Percentiles rank a stretch among this genome's conserved stretches.
phyloP scores from a whole-genome alignment of 1,140 invertebrate species.

The Drosophila carrolli region DNA sequence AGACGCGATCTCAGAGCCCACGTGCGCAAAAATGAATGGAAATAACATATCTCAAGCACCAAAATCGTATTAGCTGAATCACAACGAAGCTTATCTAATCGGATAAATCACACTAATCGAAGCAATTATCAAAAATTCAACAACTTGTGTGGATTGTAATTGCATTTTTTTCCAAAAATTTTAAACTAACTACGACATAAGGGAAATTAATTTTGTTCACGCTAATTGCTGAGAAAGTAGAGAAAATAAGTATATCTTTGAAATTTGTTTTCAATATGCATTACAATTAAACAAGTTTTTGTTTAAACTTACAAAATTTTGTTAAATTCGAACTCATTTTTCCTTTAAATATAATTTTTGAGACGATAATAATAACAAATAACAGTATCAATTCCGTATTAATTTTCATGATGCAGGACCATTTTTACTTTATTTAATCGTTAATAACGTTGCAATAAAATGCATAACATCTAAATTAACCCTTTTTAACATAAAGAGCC shows the following conservation, averaged over 20 bases:
- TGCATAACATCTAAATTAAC: no score
- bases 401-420: no score
- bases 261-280: no score
- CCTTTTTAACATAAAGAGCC: no score
- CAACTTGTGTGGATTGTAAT: neutral
- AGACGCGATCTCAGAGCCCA: constrained; percentile 15
- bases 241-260: neutral
- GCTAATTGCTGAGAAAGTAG: neutral
- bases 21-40: constrained; percentile 36
- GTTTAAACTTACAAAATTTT: no score
- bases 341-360: no score
- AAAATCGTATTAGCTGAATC: constrained; percentile 2
- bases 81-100: constrained; percentile 24
- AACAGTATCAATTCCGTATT: no score
- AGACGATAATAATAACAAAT: no score
- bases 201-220: neutral
- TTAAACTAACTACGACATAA: neutral
- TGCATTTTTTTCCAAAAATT: neutral
- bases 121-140: constrained; percentile 43
- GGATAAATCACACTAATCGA: constrained; percentile 28
- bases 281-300: no score
- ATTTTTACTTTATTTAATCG: no score
- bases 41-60: constrained; percentile 30
- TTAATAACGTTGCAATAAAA: no score
- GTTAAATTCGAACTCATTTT: no score